Conservation (phyloP, 2,888 invertebrate genomes). For the Aelia acuminata region DNA sequence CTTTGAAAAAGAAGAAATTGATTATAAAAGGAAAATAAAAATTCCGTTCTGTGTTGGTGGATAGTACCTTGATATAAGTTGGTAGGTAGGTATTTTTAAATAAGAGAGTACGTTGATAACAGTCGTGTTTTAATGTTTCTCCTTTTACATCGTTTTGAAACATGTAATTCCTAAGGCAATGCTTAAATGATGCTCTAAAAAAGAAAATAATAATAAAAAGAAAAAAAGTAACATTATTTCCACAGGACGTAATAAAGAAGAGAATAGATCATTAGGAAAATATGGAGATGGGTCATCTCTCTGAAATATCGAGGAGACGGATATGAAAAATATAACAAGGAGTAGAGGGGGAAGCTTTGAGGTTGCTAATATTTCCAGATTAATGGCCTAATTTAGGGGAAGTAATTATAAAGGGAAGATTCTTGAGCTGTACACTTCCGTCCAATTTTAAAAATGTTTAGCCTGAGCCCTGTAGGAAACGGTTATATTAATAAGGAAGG, state of each 20-base stretch:
- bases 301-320: slow-evolving; percentile 4
- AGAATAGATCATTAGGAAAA: neutral
- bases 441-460: slow-evolving; percentile 40
- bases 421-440: slow-evolving; percentile 43
- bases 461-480: slow-evolving; percentile 19
- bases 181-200: too few relatives aligned
- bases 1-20: too few relatives aligned
- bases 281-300: neutral
- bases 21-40: too few relatives aligned
- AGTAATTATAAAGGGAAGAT: slow-evolving; percentile 27
- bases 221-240: neutral
- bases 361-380: slow-evolving; percentile 10
- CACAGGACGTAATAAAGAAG: neutral
- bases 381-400: slow-evolving; percentile 41
- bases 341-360: neutral
- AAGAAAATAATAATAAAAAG: too few relatives aligned
- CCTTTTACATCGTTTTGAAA: neutral
- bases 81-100: too few relatives aligned
- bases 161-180: too few relatives aligned
- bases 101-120: too few relatives aligned
- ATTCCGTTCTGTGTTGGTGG: too few relatives aligned
- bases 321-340: neutral
- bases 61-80: too few relatives aligned
- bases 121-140: neutral
- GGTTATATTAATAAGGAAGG: slow-evolving; percentile 44